Evolutionary conservation across 2,888 invertebrate genomes (phyloP).

Genomic region (Ormia ochracea): DNA sequence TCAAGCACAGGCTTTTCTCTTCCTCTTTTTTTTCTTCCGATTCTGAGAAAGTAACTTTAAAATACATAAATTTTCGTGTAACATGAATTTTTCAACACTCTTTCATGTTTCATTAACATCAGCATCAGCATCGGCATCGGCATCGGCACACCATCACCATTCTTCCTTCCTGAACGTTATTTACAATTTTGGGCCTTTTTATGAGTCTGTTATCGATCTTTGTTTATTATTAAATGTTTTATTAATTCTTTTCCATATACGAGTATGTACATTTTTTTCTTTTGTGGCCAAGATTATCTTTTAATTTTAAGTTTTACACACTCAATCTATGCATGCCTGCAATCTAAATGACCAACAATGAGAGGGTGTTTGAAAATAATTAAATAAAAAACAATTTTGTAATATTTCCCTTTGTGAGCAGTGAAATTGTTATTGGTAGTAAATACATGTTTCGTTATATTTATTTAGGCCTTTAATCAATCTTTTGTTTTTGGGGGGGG

Average conservation of each 20-base stretch:
- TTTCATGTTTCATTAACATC: constrained; percentile 49
- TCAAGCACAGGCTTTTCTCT: no score
- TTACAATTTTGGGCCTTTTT: constrained; percentile 16
- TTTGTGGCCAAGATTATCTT: constrained; percentile 51
- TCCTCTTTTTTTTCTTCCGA: not conserved
- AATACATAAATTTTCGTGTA: constrained; percentile 40
- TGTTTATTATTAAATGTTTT: constrained; percentile 57
- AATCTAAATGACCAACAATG: constrained; percentile 8
- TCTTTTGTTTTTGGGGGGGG: not conserved
- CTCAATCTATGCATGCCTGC: not conserved
- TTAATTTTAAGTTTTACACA: constrained; percentile 54
- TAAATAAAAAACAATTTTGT: constrained; percentile 41
- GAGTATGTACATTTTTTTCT: no score
- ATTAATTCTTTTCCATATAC: constrained; percentile 42
- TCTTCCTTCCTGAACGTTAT: constrained; percentile 4
- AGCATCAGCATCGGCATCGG: not conserved
- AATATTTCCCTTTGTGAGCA: constrained; percentile 24
- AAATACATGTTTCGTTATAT: constrained; percentile 36
- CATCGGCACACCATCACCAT: not conserved
- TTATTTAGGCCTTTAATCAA: constrained; percentile 13
- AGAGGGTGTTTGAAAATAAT: constrained; percentile 59
- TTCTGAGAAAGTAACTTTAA: constrained; percentile 45
- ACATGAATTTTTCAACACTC: constrained; percentile 52
- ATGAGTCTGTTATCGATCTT: constrained; percentile 36
- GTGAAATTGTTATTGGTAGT: constrained; percentile 24